These are phyloP conservation scores for Columba guinea DNA, from an alignment of 2,797 vertebrate species.

Conservation along the genomic window DNA sequence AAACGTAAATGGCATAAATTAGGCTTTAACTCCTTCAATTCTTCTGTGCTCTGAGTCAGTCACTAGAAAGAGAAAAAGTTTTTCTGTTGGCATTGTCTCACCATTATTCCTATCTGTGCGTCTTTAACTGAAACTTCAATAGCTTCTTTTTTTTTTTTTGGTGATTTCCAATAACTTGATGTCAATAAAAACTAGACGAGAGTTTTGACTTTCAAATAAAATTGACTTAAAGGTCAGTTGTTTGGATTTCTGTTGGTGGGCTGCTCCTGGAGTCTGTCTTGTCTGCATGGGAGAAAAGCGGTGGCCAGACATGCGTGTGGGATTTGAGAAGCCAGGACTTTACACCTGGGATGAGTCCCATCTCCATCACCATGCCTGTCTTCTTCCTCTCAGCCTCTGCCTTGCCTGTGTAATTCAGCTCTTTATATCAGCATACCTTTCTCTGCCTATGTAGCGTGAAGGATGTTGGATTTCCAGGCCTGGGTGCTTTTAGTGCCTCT, in stretches of 20 bases:
- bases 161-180: not conserved
- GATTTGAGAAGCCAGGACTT: not conserved
- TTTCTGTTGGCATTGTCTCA: not conserved
- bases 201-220: not conserved
- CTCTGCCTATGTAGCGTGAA: not conserved
- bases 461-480: not conserved
- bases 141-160: not conserved
- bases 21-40: not conserved
- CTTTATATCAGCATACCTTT: not conserved
- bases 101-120: not conserved
- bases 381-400: not conserved
- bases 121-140: not conserved
- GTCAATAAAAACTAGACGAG: not conserved
- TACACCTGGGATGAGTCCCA: not conserved
- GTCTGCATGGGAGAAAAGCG: not conserved
- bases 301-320: not conserved
- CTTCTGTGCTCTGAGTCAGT: not conserved
- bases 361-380: not conserved
- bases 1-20: conserved; percentile 29
- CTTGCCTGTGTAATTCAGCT: not conserved
- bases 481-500: not conserved
- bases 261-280: not conserved
- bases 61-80: not conserved
- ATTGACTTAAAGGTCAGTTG: not conserved
- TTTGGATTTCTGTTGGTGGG: not conserved